Base-by-base conservation (phyloP, 2,797 vertebrate genomes). In the Bryconaethiops microstoma region DNA sequence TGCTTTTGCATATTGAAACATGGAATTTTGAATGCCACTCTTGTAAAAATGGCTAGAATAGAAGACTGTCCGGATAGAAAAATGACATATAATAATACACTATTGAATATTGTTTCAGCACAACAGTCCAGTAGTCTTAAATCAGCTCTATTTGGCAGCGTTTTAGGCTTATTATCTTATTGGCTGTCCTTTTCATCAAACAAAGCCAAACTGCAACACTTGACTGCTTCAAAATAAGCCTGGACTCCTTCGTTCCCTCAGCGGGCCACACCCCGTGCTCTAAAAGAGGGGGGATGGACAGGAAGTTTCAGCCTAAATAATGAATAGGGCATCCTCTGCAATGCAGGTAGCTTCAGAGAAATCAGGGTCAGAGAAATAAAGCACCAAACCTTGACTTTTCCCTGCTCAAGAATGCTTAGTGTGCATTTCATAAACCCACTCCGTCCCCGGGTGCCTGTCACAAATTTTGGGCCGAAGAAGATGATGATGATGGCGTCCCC, bases 321-420 rank as follows among this genome's bases (percentile, higher is more conserved):
- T 83, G 45, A 76, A 79, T 48, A 40, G 65, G 50, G 40, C 57
- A 42, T 52, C 45, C 1, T 74, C 73, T 80, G 57, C 52, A 23
- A 17, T 48, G 73, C 67, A 72, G 48, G 52, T 77, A 80, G 19
- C 68, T 68, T 65, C 16, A 55, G 45, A 65, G 57, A 64, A 77
- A 73, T 62, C 35, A 21, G 69, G 69, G 45, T 52, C 69, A 71
- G 23, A 35, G 23, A 19, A 54, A 52, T 25, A 54, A 54, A 71
- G 48, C 45, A 50, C 13, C 13, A 25, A 74, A 67, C 7, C 63
- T 68, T 35, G 45, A 42, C 48, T 0, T 64, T n/a, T 65, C 63
- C 16, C 13, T 29, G 7, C 10, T 29, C 29, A 60, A 35, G 70
- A 55, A 55, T 50, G 72, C 54, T 39, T 39, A 74, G 72, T 75